These are phyloP conservation scores for Syngnathus typhle DNA, from an alignment of 2,113 vertebrate genomes.

Conservation along the genomic window DNA sequence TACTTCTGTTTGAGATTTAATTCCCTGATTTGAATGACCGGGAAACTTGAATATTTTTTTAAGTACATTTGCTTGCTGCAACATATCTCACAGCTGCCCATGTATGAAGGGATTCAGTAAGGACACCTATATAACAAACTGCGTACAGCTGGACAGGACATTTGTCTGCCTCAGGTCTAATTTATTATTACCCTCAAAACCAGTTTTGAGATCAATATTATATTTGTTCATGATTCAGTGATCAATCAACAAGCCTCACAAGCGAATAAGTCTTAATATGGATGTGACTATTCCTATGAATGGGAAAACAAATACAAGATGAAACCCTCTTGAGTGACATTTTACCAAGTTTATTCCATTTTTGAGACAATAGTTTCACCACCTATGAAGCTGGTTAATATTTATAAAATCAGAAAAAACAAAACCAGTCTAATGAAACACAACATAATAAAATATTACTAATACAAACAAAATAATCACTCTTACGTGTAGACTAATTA, in stretches of 20 bases:
- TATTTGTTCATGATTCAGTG: conserved; percentile 22
- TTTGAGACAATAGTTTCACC: conserved; percentile 16
- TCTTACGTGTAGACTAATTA: neutral
- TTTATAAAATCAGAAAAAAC: neutral
- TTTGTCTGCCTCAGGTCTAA: conserved; percentile 53
- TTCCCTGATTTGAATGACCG: conserved; percentile 15
- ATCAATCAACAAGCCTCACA: conserved; percentile 17
- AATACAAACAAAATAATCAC: neutral
- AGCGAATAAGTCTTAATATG: conserved; percentile 8
- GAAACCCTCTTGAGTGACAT: conserved; percentile 11
- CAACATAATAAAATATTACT: neutral
- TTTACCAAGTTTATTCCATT: conserved; percentile 6
- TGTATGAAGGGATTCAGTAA: neutral
- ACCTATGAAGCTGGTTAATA: neutral
- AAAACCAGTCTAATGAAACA: neutral
- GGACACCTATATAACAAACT: conserved; percentile 10
- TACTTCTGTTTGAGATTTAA: conserved; percentile 18
- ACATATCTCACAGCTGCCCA: conserved; percentile 6
- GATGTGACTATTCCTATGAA: conserved; percentile 29
- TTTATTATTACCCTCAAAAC: conserved; percentile 25
- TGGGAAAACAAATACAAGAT: conserved; percentile 25
- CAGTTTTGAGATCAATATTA: conserved; percentile 18
- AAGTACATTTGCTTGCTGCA: conserved; percentile 3
- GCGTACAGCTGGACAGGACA: conserved; percentile 48
- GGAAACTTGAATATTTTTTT: conserved; percentile 15